Evolutionary conservation across 2,797 vertebrate species (phyloP), one percentile per base, ranked within the genome.

Genomic region (Rhabdophis nuchalis): DNA sequence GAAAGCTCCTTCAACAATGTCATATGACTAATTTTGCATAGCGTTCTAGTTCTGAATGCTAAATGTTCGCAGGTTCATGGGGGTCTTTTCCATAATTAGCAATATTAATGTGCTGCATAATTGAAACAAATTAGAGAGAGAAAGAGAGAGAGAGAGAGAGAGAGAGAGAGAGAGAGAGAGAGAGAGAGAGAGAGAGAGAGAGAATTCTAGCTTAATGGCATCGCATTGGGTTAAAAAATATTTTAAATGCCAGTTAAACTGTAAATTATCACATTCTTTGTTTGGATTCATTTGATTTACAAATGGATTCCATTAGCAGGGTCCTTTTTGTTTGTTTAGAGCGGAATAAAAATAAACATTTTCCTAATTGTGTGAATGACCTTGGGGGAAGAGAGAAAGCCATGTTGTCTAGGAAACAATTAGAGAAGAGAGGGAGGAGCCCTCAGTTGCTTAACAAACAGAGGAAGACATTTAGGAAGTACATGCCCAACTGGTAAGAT

Each of bases 31-130:
- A 90, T 68, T 57, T 87, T 72, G 61, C 60, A 68, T 52, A 56
- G 27, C 29, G 4, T 86, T 27, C 7, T 36, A 50, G 27, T 36
- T 13, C 50, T 52, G 41, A 90, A 36, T 52, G 64, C n/a, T 18
- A 53, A 87, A 58, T 23, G 29, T 90, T 90, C 4, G 5, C 53
- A 82, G 86, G 85, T 87, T 57, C 53, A 41, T 72, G 29, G 41
- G 14, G 85, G 53, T 13, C 32, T 9, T 77, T 87, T 29, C 32
- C 87, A 85, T 68, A 68, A 91, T 61, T 86, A 85, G 18, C 72
- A 36, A 91, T 68, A 85, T 85, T 91, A 87, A 91, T 50, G 87
- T 50, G 29, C 88, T 86, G 77, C 58, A 89, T 85, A 93, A 91
- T 88, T 85, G 88, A 56, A 53, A 27, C 58, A 88, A 61, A 85